Evolutionary conservation across 2,797 vertebrate species (phyloP).

Genomic region (Sebastes taczanowskii): DNA sequence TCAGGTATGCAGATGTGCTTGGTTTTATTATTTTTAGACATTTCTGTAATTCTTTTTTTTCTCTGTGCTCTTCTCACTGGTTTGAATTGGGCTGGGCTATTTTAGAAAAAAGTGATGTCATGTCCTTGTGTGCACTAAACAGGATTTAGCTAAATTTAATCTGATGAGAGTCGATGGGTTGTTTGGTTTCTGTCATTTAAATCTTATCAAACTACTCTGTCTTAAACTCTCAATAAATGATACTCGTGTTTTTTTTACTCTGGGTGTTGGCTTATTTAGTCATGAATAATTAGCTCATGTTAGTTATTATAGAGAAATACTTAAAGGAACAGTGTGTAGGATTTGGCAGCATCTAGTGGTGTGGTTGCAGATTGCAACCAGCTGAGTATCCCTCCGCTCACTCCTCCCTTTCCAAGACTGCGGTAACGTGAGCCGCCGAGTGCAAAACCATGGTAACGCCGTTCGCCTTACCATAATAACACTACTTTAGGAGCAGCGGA

Average conservation of each 20-base stretch:
- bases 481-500: too few species aligned
- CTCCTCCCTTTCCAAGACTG: too few species aligned
- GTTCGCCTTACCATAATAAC: too few species aligned
- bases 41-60: background rate
- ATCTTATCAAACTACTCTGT: background rate
- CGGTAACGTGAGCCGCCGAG: too few species aligned
- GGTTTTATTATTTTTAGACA: background rate
- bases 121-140: background rate
- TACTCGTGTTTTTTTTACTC: background rate
- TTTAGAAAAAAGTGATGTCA: background rate
- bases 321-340: too few species aligned
- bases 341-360: too few species aligned
- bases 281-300: background rate
- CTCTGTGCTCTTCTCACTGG: background rate
- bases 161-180: background rate
- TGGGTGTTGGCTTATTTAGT: background rate
- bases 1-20: constrained; percentile 80
- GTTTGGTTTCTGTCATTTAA: background rate
- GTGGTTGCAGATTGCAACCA: too few species aligned
- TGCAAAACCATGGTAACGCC: too few species aligned
- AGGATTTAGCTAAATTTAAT: background rate
- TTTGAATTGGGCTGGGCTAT: background rate
- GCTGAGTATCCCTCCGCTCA: too few species aligned
- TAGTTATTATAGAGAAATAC: background rate
- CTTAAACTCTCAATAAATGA: background rate